Evolutionary conservation across 2,888 invertebrate genomes (phyloP), one percentile per base, ranked within the genome.

Genomic region (Lasiommata megera): DNA sequence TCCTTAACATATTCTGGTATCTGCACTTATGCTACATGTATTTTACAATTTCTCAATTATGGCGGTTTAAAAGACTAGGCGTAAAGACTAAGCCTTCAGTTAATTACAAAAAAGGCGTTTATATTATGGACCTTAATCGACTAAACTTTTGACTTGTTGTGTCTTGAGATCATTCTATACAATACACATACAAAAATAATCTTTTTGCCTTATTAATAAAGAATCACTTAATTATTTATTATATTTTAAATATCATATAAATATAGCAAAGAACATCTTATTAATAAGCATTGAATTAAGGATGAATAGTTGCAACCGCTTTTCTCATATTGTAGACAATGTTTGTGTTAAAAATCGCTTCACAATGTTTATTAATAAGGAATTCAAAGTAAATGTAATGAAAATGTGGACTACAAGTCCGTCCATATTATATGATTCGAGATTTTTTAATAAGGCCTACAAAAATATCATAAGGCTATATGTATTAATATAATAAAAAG

Each of bases 161-260:
- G 56, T 60, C 56, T 61, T 70, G 71, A 72, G 69, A 70, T 72
- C 70, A 70, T 58, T 43, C n/a, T n/a, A 59, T 14, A 54, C 54
- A 57, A 58, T 40, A 46, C 29, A 51, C 12, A 36, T 44, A 37
- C 53, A 58, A 52, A 59, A 48, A 48, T 48, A 43, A 58, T 14
- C 14, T 46, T 14, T 46, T 14, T 34, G 16, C n/a, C 36, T 16
- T 47, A 46, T 31, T 37, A 48, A 18, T 48, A 48, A 36, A 34
- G 17, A 46, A 46, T 29, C 16, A 14, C 9, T 16, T 29, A 23
- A 46, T 29, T 16, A 29, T 46, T 46, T n/a, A n/a, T n/a, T n/a
- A n/a, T n/a, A n/a, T n/a, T n/a, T n/a, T n/a, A n/a, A 43, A 1
- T 43, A 43, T 43, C 23, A 23, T 43, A 18, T 18, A 18, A 16